Evolutionary conservation across 2,113 vertebrate genomes (phyloP).

Genomic region (Mixornis gularis): DNA sequence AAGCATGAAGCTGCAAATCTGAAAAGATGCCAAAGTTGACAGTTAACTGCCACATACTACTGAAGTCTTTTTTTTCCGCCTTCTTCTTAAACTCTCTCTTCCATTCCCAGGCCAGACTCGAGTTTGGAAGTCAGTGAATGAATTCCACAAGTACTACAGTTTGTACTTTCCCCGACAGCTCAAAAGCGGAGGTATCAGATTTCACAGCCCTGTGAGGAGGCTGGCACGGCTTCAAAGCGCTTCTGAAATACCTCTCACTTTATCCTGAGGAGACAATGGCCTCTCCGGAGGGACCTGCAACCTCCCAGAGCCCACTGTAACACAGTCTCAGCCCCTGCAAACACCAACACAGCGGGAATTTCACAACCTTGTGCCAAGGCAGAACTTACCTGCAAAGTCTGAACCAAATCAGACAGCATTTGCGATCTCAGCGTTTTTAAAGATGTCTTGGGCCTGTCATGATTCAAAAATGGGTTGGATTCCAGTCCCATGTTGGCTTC

Average conservation of each 20-base stretch:
- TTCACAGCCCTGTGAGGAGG: constrained; percentile 67
- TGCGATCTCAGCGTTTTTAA: not conserved
- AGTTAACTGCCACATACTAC: constrained; percentile 37
- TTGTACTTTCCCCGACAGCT: constrained; percentile 70
- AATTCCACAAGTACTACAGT: constrained; percentile 73
- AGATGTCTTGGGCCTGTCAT: not conserved
- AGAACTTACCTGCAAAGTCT: not conserved
- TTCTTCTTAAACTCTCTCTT: constrained; percentile 24
- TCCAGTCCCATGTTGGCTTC: not conserved
- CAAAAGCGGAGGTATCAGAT: constrained; percentile 71
- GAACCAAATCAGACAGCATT: not conserved
- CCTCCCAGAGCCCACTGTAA: not conserved
- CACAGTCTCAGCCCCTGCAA: not conserved
- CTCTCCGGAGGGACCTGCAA: not conserved
- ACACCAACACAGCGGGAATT: not conserved
- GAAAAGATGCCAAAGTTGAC: constrained; percentile 63
- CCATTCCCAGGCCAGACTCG: constrained; percentile 48
- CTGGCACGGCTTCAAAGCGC: constrained; percentile 75
- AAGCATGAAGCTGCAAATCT: constrained; percentile 60
- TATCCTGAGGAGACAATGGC: constrained; percentile 68
- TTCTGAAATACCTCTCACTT: constrained; percentile 70
- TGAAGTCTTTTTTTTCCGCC: not conserved
- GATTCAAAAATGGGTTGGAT: not conserved
- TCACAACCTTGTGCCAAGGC: not conserved
- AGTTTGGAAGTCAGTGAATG: constrained; percentile 75